Conservation (phyloP, 2,888 invertebrate species). For the Pinctada fucata region DNA sequence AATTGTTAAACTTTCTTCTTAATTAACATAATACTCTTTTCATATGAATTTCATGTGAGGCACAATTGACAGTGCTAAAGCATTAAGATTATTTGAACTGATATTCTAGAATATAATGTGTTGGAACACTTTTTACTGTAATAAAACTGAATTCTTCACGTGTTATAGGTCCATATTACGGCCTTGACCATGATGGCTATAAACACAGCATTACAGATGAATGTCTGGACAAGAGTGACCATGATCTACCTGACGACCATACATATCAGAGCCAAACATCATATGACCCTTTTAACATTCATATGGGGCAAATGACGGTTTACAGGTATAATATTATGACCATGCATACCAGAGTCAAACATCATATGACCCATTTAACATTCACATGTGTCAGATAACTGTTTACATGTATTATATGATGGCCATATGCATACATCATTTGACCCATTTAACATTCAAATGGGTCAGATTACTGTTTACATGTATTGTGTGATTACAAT, state of each 20-base stretch:
- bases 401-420: slow-evolving; percentile 80
- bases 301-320: slow-evolving; percentile 84
- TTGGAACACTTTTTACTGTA: too few relatives aligned
- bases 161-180: slow-evolving; percentile 75
- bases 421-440: slow-evolving; percentile 67
- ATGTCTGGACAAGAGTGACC: slow-evolving; percentile 70
- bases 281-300: slow-evolving; percentile 77
- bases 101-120: too few relatives aligned
- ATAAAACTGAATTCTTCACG: too few relatives aligned
- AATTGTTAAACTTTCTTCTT: too few relatives aligned
- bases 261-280: slow-evolving; percentile 68
- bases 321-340: slow-evolving; percentile 78
- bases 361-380: slow-evolving; percentile 76
- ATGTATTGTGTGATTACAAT: too few relatives aligned
- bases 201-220: slow-evolving; percentile 76
- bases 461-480: slow-evolving; percentile 85
- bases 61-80: too few relatives aligned
- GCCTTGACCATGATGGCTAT: slow-evolving; percentile 78
- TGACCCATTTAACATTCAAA: slow-evolving; percentile 78
- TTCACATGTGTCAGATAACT: slow-evolving; percentile 84
- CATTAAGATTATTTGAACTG: too few relatives aligned
- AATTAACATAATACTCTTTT: too few relatives aligned
- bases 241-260: slow-evolving; percentile 58
- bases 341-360: slow-evolving; percentile 68
- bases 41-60: too few relatives aligned